Base-by-base conservation (phyloP, 2,797 vertebrate species). In the Monodelphis domestica region DNA sequence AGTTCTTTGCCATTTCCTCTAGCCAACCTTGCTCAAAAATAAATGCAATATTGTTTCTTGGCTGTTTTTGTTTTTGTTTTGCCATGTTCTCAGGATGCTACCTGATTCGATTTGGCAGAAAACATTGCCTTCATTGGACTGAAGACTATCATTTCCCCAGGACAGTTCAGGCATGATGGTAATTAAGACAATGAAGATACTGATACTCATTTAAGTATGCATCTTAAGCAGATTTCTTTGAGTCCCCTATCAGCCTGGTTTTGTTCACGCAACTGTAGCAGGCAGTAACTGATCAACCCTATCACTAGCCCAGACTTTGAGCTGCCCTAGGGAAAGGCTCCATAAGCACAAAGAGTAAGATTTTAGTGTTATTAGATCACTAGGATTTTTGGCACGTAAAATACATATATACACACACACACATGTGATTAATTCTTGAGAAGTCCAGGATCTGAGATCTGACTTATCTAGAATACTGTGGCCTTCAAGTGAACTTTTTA, bases 401-500 rank as follows among this genome's bases (percentile, higher is more conserved):
- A 45, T 24, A n/a, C n/a, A n/a, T n/a, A n/a, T n/a, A n/a, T n/a
- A n/a, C n/a, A n/a, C n/a, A n/a, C n/a, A n/a, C 88, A 26, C 53
- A 2, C 3, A 21, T 56, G 54, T 89, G 45, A 88, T 91, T 51
- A 28, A n/a, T 92, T 87, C 54, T 91, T 91, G 70, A 56, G 91
- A 92, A 96, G 89, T 11, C 30, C 26, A 55, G 59, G 52, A 12
- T 50, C 91, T 91, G 55, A 93, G 51, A 91, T 26, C 51, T 11
- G 4, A 45, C 26, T 93, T 54, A 28, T 21, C 38, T 90, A 84
- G 51, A n/a, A 57, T 57, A 84, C 78, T 78, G 87, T 93, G 53
- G 7, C 53, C 55, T 87, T 95, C 30, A 90, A 30, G 2, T 91
- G 95, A 95, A 53, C 87, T 95, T 96, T 95, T 28, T 56, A 93